Evolutionary conservation across 2,888 invertebrate genomes (phyloP), one percentile per base, ranked within the genome.

Genomic region (Silvanus unidentatus): DNA sequence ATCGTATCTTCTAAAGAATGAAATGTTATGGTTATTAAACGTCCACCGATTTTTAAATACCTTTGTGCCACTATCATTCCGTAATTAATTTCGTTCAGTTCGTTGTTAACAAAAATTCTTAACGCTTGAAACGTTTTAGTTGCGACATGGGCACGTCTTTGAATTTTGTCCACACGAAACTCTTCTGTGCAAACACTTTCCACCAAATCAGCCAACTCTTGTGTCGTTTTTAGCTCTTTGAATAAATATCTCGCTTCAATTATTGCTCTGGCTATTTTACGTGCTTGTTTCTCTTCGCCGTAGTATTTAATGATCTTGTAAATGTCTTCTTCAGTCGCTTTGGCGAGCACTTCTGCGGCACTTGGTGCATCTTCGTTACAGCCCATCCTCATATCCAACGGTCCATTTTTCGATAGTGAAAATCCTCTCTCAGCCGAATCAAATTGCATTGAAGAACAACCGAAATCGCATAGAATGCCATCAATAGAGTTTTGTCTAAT

Each of bases 371-470:
- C 59, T 59, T 41, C 32, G n/a, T 12, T 32, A 3, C 11, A 39
- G 22, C 94, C 92, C 97, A 97, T 97, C 66, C 96, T 77, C 96
- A 97, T 97, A 63, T 97, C 96, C 43, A 97, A 75, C 2, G 88
- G 89, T 0, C 93, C 95, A 74, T 95, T 81, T 66, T 82, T 81
- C 39, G 81, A 85, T 0, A 95, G 64, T 5, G 92, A 84, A 72
- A 97, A 97, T 0, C 97, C 97, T 60, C 97, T 77, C 12, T 78
- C 76, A 0, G 83, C 78, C 52, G 76, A 76, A 65, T 95, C 90
- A 66, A 94, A 84, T 70, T 97, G 97, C 92, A 96, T 94, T 1
- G 95, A 94, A 0, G 96, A 96, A 62, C 89, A 90, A 5, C 97
- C 97, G 69, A 90, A 87, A 73, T 97, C 96, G 73, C 95, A 91